Base-by-base conservation (phyloP, 2,888 invertebrate genomes). In the Sylvicola cinctus region DNA sequence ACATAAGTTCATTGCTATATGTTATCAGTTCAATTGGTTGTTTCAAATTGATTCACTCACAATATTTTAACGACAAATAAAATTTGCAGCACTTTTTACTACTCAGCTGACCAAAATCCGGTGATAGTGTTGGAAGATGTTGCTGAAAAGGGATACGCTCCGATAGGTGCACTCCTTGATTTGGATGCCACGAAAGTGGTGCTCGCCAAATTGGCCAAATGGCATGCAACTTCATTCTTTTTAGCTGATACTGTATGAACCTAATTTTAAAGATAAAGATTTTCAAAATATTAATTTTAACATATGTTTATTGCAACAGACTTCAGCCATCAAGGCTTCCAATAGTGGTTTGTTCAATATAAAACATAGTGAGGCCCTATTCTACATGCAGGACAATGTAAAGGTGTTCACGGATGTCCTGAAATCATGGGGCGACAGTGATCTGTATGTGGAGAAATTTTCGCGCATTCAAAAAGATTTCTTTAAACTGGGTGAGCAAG, bases 201-300 rank as follows among this genome's bases (percentile, higher is more conserved):
- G 3, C 41, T 64, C 4, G 49, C 50, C 33, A 58, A 58, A 43
- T 44, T 65, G 39, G 64, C 61, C 2, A 52, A 46, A 39, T 55
- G 61, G 43, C 65, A 65, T 41, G 65, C 62, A 2, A 50, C 55
- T 14, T 62, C 63, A 2, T 52, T 62, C 6, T 55, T 59, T 23
- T 40, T 63, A 34, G 53, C 49, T 38, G 58, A 60, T 43, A 58
- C 58, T 51, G 63, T 62, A 47, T 38, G 31, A 7, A 28, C 11
- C 13, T 8, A 8, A 12, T 6, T 6, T 27, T n/a, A 27, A 27
- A 27, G 13, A 12, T 27, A 27, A 6, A 5, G n/a, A 4, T 3
- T 31, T 16, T 5, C 11, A 25, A 6, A 25, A 13, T n/a, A n/a
- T n/a, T n/a, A n/a, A n/a, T n/a, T n/a, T n/a, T n/a, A n/a, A n/a